These are phyloP conservation scores for Philereme transversata DNA, from an alignment of 2,888 invertebrate genomes.

Conservation along the genomic window DNA sequence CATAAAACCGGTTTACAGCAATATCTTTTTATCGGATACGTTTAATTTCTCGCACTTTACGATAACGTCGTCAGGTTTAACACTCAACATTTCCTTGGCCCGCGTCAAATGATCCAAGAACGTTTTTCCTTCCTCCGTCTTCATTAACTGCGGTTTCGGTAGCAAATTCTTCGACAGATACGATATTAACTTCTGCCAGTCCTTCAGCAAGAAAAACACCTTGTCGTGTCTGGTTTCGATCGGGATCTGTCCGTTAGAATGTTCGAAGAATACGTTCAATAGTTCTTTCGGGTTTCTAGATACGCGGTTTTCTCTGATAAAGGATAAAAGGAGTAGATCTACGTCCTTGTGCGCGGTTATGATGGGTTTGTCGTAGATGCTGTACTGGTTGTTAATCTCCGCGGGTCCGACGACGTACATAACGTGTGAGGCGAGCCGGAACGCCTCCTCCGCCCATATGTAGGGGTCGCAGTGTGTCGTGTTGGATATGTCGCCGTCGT, in stretches of 20 bases:
- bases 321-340: slow-evolving; percentile 58
- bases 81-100: slow-evolving; percentile 67
- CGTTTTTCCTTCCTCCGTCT: slow-evolving; percentile 68
- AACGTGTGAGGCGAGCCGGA: slow-evolving; percentile 61
- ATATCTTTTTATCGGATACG: slow-evolving; percentile 53
- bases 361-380: slow-evolving; percentile 73
- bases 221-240: slow-evolving; percentile 62
- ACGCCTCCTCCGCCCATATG: slow-evolving; percentile 70
- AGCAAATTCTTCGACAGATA: slow-evolving; percentile 69
- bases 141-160: slow-evolving; percentile 66
- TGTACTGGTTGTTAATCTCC: slow-evolving; percentile 58
- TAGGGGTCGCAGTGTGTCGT: slow-evolving; percentile 69
- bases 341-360: slow-evolving; percentile 63
- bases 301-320: slow-evolving; percentile 53
- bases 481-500: slow-evolving; percentile 65
- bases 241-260: slow-evolving; percentile 65
- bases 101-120: slow-evolving; percentile 70
- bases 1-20: slow-evolving; percentile 51
- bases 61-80: slow-evolving; percentile 57
- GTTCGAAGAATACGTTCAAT: slow-evolving; percentile 69
- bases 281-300: slow-evolving; percentile 58
- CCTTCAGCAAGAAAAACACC: slow-evolving; percentile 63
- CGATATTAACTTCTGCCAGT: slow-evolving; percentile 73
- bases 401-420: slow-evolving; percentile 70
- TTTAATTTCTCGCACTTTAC: slow-evolving; percentile 49